A percentile compares a stretch with the other conserved stretches of the same genome.
These are phyloP conservation scores for Alloscopus bannaensis DNA, from an alignment of 2,888 invertebrate species.

Conservation along the genomic window DNA sequence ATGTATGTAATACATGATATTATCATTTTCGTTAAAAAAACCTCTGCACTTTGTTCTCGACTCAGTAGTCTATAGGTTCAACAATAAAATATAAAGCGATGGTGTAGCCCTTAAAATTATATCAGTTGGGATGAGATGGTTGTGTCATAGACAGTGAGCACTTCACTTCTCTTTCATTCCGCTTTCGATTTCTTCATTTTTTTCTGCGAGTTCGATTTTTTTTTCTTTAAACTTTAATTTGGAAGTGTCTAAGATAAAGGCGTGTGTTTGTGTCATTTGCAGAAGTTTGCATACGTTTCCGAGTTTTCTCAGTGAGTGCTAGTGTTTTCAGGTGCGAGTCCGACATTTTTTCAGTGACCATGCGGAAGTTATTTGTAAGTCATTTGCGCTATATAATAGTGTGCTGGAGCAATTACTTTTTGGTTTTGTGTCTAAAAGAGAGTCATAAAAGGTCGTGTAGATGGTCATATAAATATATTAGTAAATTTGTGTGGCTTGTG, in stretches of 20 bases:
- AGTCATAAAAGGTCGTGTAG: not conserved
- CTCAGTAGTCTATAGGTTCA: not conserved
- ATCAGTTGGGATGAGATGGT: slow-evolving; percentile 54
- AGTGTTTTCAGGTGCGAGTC: too few relatives aligned
- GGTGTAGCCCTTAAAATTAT: slow-evolving; percentile 40
- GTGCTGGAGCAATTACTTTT: not conserved
- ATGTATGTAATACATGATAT: slow-evolving; percentile 47
- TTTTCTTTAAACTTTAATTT: slow-evolving; percentile 2
- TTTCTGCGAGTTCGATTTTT: not conserved
- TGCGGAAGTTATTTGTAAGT: slow-evolving; percentile 61
- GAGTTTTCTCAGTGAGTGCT: slow-evolving; percentile 3
- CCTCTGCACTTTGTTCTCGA: slow-evolving; percentile 7
- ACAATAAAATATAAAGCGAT: slow-evolving; percentile 51
- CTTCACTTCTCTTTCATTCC: slow-evolving; percentile 2
- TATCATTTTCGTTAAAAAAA: slow-evolving; percentile 43
- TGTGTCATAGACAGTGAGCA: slow-evolving; percentile 32
- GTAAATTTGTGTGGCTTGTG: not conserved
- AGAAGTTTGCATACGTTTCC: slow-evolving; percentile 12
- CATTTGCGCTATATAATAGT: not conserved
- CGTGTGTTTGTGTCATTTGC: not conserved
- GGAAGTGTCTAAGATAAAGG: not conserved
- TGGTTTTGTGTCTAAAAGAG: not conserved
- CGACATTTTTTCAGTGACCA: too few relatives aligned
- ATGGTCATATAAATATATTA: not conserved
- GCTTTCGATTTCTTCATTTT: slow-evolving; percentile 12